These are phyloP conservation scores for Hesperophylax magnus DNA, from an alignment of 1,140 invertebrate genomes.

Conservation along the genomic window DNA sequence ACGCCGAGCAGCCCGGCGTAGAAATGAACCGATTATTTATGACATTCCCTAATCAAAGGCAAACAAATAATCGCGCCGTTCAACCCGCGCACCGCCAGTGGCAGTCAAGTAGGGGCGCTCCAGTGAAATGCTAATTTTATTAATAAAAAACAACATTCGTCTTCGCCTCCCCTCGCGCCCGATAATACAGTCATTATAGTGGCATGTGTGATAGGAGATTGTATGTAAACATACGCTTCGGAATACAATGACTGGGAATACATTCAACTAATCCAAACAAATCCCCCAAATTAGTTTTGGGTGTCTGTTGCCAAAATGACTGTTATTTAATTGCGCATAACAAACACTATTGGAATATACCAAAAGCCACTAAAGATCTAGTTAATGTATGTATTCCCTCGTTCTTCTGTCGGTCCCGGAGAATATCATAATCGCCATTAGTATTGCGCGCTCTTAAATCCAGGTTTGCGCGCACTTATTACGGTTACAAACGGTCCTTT, in stretches of 20 bases:
- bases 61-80: background rate
- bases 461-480: too few species aligned
- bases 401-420: too few species aligned
- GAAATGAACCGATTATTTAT: background rate
- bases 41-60: background rate
- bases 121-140: constrained; percentile 26
- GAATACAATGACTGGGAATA: background rate
- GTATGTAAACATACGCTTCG: background rate
- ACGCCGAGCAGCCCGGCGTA: background rate
- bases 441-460: too few species aligned
- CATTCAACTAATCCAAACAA: constrained; percentile 15
- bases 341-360: background rate
- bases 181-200: constrained; percentile 22
- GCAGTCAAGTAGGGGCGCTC: background rate
- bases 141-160: constrained; percentile 29
- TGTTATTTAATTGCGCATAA: background rate
- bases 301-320: too few species aligned
- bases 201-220: constrained; percentile 30
- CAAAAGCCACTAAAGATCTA: too few species aligned
- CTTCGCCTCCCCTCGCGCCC: background rate
- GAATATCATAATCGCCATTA: too few species aligned
- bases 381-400: too few species aligned
- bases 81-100: background rate
- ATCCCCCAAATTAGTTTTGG: constrained; percentile 1
- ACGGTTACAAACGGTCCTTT: background rate